phyloP scores from a whole-genome alignment of 2,113 vertebrate genomes.

The Heliornis fulica region DNA sequence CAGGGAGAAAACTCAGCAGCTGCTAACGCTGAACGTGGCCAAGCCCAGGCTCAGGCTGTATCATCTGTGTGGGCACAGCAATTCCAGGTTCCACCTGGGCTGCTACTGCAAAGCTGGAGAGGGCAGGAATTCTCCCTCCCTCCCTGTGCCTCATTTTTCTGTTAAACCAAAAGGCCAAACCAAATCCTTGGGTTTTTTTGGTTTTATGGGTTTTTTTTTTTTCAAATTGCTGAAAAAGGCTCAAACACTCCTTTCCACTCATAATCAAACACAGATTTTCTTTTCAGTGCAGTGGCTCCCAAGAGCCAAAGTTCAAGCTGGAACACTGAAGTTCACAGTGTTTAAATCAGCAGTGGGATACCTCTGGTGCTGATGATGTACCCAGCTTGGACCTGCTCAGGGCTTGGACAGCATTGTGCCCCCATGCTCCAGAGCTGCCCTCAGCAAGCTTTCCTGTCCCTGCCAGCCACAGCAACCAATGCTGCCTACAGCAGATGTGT shows the following conservation, averaged over 20 bases:
- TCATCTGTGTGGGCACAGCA: neutral
- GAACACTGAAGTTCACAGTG: neutral
- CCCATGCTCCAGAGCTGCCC: neutral
- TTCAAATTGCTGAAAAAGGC: neutral
- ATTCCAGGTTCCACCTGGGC: neutral
- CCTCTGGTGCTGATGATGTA: neutral
- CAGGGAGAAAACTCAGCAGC: neutral
- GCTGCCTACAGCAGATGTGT: conserved; percentile 15
- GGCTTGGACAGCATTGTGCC: neutral
- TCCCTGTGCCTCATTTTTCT: neutral
- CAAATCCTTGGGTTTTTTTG: no score
- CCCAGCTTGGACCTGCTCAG: neutral
- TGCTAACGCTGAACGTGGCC: neutral
- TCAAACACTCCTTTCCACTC: neutral
- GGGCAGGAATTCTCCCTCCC: neutral
- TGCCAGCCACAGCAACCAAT: conserved; percentile 26
- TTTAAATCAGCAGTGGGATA: neutral
- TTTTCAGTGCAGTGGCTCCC: neutral
- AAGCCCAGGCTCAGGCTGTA: neutral
- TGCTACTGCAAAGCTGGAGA: neutral
- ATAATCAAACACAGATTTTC: conserved; percentile 23
- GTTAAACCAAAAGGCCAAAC: neutral
- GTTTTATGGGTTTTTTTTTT: no score
- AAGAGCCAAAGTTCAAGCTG: neutral
- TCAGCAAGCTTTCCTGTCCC: neutral